Evolutionary conservation across 2,797 vertebrate genomes (phyloP), one percentile per base, ranked within the genome.

Genomic region (Microchirus variegatus): DNA sequence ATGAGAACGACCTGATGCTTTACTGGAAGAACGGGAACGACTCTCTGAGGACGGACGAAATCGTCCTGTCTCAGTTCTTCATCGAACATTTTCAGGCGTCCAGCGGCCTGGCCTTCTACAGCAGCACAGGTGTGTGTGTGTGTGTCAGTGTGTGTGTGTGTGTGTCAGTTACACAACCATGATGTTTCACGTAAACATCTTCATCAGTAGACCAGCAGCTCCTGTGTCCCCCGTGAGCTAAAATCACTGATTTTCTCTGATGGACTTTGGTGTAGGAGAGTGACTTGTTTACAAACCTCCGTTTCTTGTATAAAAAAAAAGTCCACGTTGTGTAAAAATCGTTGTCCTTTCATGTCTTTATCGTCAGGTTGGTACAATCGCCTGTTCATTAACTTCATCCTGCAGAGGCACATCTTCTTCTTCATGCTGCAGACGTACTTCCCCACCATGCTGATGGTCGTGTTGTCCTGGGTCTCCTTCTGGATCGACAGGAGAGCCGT

Each of bases 381-480:
- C 35, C 93, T 98, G 65, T 97, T 96, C 87, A 97, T 97, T 69
- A 95, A 94, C 83, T 97, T 98, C 89, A 94, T 95, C 66, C 94
- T 98, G 53, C 91, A 94, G 78, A 93, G 96, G 63, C 95, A 96
- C 78, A 94, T 97, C 83, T 96, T 98, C 94, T 98, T 98, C 90
- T 97, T 96, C 76, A 87, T 97, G 90, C 94, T 99, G 41, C 96
- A 98, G 88, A 95, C 95, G 1, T 98, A 96, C 81, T 97, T 98
- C 74, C 96, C 94, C 51, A 96, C 95, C 51, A 95, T 96, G 94
- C 80, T 97, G 82, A 97, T 97, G 96, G 95, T 97, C 42, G 95
- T 97, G 70, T 90, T 98, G 47, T 97, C 94, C 8, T 96, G 95
- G 95, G 95, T 97, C 60, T 98, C 96, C 16, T 97, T 97, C 86